These are phyloP conservation scores for Tychaedon coryphoeus DNA, from an alignment of 2,113 vertebrate species.

Conservation along the genomic window DNA sequence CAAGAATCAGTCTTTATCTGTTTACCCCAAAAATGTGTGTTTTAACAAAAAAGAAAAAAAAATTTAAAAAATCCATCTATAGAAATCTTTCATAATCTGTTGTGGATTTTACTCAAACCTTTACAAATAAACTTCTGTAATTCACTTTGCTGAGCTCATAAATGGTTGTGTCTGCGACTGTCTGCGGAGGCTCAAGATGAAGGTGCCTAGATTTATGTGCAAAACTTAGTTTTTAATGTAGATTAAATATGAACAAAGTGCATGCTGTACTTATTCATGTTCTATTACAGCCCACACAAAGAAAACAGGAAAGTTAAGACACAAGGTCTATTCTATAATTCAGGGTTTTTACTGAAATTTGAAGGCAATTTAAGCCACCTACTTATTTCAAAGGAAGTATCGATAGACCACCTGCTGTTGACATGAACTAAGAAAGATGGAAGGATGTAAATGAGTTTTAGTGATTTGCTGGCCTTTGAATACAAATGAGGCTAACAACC, in stretches of 20 bases:
- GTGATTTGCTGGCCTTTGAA: conserved; percentile 84
- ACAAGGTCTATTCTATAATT: conserved; percentile 70
- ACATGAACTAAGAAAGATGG: conserved; percentile 78
- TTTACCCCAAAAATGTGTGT: conserved; percentile 2
- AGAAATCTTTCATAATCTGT: background rate
- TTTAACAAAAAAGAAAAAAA: background rate
- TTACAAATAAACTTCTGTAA: background rate
- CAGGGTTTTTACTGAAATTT: conserved; percentile 67
- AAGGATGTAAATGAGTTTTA: conserved; percentile 89
- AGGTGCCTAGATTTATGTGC: conserved; percentile 13
- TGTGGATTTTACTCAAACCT: background rate
- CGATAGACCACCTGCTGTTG: conserved; percentile 86
- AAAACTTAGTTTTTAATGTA: conserved; percentile 42
- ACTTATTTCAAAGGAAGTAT: conserved; percentile 84
- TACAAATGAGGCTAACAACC: conserved; percentile 83
- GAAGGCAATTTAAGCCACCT: conserved; percentile 70
- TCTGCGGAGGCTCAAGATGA: conserved; percentile 7
- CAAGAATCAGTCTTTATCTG: conserved; percentile 36
- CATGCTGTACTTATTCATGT: conserved; percentile 47
- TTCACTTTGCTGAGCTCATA: background rate
- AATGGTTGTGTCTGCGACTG: background rate
- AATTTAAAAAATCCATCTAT: background rate
- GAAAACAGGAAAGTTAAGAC: conserved; percentile 66
- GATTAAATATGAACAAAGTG: conserved; percentile 56
- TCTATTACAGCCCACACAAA: conserved; percentile 56